Percentiles rank a stretch among this genome's conserved stretches.
These are phyloP conservation scores for Pagetopsis macropterus DNA, from an alignment of 2,797 vertebrate species.

Conservation along the genomic window DNA sequence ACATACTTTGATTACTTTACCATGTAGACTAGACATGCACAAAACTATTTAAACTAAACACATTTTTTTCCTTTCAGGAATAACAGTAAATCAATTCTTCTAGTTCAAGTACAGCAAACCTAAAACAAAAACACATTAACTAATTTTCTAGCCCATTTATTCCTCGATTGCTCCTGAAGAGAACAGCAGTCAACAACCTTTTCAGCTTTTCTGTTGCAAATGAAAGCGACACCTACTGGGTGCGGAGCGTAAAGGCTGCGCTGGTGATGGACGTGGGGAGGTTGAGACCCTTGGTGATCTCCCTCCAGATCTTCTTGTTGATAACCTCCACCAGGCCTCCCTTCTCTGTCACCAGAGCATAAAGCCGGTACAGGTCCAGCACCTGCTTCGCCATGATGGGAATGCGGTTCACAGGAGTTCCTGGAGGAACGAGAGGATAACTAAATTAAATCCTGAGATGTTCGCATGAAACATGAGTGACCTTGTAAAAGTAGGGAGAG, in stretches of 20 bases:
- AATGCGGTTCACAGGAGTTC: constrained; percentile 96
- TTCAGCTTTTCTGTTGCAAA: background rate
- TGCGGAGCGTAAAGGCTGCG: constrained; percentile 97
- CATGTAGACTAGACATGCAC: too few relatives aligned
- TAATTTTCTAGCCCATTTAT: background rate
- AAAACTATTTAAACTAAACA: too few relatives aligned
- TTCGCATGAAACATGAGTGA: background rate
- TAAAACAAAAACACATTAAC: background rate
- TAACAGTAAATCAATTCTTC: too few relatives aligned
- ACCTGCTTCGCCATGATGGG: constrained; percentile 99
- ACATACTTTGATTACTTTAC: too few relatives aligned
- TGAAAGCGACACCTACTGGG: constrained; percentile 87
- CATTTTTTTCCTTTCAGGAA: too few relatives aligned
- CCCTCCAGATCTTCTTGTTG: constrained; percentile 99
- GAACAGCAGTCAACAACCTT: background rate
- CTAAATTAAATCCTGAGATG: background rate
- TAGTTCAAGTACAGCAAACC: background rate
- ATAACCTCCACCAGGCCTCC: constrained; percentile 98
- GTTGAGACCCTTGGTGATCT: constrained; percentile 98
- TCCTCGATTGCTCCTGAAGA: background rate
- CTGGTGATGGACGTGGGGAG: constrained; percentile 99
- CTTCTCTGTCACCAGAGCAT: constrained; percentile 95
- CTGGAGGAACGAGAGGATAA: constrained; percentile 67
- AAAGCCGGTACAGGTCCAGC: constrained; percentile 94
- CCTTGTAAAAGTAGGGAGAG: background rate